Conservation (phyloP, 2,113 vertebrate species). For the Coryphaenoides rupestris region DNA sequence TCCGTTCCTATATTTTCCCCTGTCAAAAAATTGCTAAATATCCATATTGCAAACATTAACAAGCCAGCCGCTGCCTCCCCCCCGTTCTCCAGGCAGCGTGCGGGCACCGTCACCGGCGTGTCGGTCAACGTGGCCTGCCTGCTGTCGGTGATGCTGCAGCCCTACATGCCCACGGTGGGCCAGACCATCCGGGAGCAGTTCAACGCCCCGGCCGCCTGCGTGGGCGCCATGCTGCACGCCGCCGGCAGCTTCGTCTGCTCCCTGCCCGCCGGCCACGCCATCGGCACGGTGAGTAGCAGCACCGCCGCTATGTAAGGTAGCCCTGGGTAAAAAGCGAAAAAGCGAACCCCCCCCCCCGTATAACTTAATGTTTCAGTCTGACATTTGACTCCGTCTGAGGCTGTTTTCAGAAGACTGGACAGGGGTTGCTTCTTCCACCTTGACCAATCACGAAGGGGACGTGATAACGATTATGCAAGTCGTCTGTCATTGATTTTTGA, state of each 20-base stretch:
- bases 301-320: background rate
- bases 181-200: slow-evolving; percentile 83
- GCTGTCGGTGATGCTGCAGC: slow-evolving; percentile 82
- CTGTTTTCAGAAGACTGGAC: too few relatives aligned
- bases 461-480: too few relatives aligned
- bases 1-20: too few relatives aligned
- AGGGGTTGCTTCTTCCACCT: too few relatives aligned
- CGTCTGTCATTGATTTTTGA: too few relatives aligned
- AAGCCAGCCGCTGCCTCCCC: background rate
- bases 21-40: too few relatives aligned
- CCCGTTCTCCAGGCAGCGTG: slow-evolving; percentile 75
- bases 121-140: slow-evolving; percentile 85
- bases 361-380: too few relatives aligned
- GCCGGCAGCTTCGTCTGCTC: slow-evolving; percentile 72
- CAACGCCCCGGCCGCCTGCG: slow-evolving; percentile 61
- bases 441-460: too few relatives aligned
- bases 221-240: slow-evolving; percentile 64
- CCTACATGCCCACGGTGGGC: slow-evolving; percentile 87
- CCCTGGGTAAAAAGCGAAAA: too few relatives aligned
- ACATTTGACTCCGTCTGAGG: too few relatives aligned
- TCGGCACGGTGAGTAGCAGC: slow-evolving; percentile 79
- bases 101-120: slow-evolving; percentile 86
- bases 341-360: too few relatives aligned
- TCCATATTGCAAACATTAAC: too few relatives aligned
- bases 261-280: slow-evolving; percentile 79